Conservation (phyloP, 2,888 invertebrate genomes). For the Hyposoter didymator region DNA sequence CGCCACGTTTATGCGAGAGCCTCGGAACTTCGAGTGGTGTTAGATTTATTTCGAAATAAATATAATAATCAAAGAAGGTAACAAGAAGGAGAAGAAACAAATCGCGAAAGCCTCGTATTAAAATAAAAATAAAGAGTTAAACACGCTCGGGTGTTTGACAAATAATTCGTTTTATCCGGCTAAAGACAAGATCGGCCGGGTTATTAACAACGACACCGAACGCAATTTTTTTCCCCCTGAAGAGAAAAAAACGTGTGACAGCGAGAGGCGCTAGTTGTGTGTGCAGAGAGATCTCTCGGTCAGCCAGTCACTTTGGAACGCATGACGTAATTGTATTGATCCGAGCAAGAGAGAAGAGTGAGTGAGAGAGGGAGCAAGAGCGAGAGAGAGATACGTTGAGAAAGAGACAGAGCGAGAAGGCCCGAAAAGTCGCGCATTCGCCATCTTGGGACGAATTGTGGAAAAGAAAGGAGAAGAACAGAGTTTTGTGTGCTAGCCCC, state of each 20-base stretch:
- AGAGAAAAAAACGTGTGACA: conserved; percentile 56
- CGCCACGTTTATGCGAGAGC: conserved; percentile 70
- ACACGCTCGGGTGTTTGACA: conserved; percentile 39
- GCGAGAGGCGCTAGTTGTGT: conserved; percentile 64
- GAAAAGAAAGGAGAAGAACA: conserved; percentile 77
- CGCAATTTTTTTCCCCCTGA: conserved; percentile 36
- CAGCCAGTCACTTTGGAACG: conserved; percentile 78
- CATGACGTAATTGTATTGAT: conserved; percentile 86
- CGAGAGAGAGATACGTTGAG: conserved; percentile 66
- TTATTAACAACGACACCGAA: conserved; percentile 31
- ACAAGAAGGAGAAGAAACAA: conserved; percentile 29
- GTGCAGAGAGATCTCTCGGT: conserved; percentile 72
- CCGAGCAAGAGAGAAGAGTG: conserved; percentile 72
- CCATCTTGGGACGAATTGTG: conserved; percentile 85
- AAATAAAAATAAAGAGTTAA: conserved; percentile 23
- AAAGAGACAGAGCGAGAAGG: conserved; percentile 68
- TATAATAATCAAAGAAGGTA: conserved; percentile 4
- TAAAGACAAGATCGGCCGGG: conserved; percentile 32
- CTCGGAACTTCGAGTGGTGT: conserved; percentile 48
- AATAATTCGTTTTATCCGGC: conserved; percentile 24
- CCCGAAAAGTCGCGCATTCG: conserved; percentile 84
- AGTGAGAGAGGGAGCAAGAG: conserved; percentile 49
- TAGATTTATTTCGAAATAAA: conserved; percentile 51
- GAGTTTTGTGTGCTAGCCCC: conserved; percentile 68
- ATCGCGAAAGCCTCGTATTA: conserved; percentile 36